Evolutionary conservation across 1,140 invertebrate species (phyloP).

Genomic region (Drosophila truncata): DNA sequence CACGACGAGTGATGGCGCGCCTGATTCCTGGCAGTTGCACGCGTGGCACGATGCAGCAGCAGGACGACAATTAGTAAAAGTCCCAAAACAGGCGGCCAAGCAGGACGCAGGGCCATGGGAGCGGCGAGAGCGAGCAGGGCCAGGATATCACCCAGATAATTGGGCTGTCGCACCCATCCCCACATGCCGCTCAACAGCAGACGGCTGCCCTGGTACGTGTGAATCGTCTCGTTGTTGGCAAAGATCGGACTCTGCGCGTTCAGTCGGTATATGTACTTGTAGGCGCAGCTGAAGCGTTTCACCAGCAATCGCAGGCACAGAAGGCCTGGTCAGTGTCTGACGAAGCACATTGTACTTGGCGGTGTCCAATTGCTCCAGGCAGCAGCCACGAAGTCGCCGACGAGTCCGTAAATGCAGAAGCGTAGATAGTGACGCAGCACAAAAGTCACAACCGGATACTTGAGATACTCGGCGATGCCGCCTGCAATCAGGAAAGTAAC

Average conservation of each 20-base stretch:
- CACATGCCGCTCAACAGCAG: constrained; percentile 92
- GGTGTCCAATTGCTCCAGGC: constrained; percentile 87
- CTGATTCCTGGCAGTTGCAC: constrained; percentile 90
- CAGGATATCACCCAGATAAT: constrained; percentile 94
- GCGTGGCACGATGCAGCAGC: constrained; percentile 89
- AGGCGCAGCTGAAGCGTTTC: constrained; percentile 89
- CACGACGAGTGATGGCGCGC: constrained; percentile 92
- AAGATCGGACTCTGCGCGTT: constrained; percentile 89
- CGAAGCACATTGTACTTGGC: constrained; percentile 84
- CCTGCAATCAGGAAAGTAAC: constrained; percentile 75
- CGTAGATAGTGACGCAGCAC: constrained; percentile 86
- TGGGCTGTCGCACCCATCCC: constrained; percentile 94
- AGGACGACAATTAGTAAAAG: constrained; percentile 87
- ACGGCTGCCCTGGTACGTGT: constrained; percentile 92
- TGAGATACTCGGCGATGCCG: constrained; percentile 84
- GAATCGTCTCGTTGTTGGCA: constrained; percentile 92
- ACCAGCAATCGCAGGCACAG: constrained; percentile 88
- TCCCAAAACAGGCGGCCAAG: constrained; percentile 87
- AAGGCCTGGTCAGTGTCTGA: constrained; percentile 86
- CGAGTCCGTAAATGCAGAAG: constrained; percentile 87
- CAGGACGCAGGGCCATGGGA: constrained; percentile 80
- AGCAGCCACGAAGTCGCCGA: constrained; percentile 87
- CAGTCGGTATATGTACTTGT: constrained; percentile 90
- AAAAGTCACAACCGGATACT: constrained; percentile 84
- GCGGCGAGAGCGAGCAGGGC: constrained; percentile 88